Base-by-base conservation (phyloP, 2,113 vertebrate genomes). In the Solea solea region DNA sequence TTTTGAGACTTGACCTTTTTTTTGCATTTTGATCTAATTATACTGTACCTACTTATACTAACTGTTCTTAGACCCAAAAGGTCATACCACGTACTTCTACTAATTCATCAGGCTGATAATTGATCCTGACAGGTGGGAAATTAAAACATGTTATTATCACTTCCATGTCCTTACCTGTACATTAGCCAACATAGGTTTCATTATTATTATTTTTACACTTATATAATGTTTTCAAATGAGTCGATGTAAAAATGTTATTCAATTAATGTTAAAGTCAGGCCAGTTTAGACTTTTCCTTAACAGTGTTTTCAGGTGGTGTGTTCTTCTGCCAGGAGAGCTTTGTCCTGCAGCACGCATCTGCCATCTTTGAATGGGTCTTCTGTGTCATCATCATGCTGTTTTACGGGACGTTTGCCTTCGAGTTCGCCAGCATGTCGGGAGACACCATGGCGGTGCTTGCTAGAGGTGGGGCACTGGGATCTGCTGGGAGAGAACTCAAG, bases 271-370 rank as follows among this genome's bases (percentile, higher is more conserved):
- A 14, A 49, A 4, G 14, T 15, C 46, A 49, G 46, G 5, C 46
- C 7, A 49, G 16, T 45, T 8, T 4, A 14, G 39, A 14, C 34
- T 1, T 86, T 82, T 94, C 94, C 94, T 96, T 96, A 91, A 96
- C 81, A 2, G 0, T 15, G 10, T 48, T 80, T 64, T 70, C 87
- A 95, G 95, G 95, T 5, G 96, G 96, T 0, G 95, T 95, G 11
- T 96, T 96, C 84, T 97, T 96, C 72, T 92, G 95, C 42, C 95
- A 97, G 90, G 95, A 96, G 82, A 96, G 96, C 75, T 96, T 94
- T 0, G 84, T 90, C 69, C 93, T 97, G 64, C 96, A 97, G 67
- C 96, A 96, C 0, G 88, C 95, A 5, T 95, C 96, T 0, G 96
- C 96, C 71, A 92, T 97, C 63, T 96, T 95, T 0, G 96, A 97